Conservation (phyloP, 2,888 invertebrate genomes). For the Eristalis arbustorum region DNA sequence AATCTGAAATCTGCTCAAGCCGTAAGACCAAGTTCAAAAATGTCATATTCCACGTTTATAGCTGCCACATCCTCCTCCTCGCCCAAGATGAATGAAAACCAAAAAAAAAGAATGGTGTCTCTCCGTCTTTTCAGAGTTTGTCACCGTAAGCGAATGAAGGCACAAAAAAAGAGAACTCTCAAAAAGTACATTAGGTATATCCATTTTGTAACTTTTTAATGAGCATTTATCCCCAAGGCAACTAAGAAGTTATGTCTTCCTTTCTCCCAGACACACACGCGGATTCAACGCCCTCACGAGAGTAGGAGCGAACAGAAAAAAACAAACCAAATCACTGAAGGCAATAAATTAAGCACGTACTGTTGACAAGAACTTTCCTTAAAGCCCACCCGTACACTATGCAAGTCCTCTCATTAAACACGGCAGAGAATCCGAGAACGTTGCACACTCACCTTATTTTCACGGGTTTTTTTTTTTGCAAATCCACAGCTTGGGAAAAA, state of each 20-base stretch:
- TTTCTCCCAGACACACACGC: neutral
- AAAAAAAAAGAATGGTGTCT: neutral
- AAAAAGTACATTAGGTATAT: slow-evolving; percentile 21
- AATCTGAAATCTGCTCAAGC: neutral
- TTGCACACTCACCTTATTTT: neutral
- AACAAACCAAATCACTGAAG: slow-evolving; percentile 39
- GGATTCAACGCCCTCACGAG: neutral
- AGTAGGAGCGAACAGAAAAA: slow-evolving; percentile 20
- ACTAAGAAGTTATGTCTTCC: slow-evolving; percentile 20
- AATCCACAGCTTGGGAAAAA: slow-evolving; percentile 4
- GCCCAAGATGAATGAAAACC: neutral
- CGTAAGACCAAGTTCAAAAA: neutral
- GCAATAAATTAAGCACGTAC: slow-evolving; percentile 56
- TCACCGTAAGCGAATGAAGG: neutral
- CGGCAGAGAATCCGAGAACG: neutral
- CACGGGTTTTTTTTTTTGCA: too few relatives aligned
- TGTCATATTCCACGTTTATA: neutral
- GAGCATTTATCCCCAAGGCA: slow-evolving; percentile 38
- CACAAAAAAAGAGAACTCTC: neutral
- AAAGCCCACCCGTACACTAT: neutral
- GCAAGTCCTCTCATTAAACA: neutral
- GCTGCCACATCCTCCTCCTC: neutral
- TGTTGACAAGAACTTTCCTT: slow-evolving; percentile 53
- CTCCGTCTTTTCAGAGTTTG: neutral
- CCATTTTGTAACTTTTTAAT: slow-evolving; percentile 45